These are phyloP conservation scores for Dendrolimus kikuchii DNA, from an alignment of 1,140 invertebrate species.

Conservation along the genomic window DNA sequence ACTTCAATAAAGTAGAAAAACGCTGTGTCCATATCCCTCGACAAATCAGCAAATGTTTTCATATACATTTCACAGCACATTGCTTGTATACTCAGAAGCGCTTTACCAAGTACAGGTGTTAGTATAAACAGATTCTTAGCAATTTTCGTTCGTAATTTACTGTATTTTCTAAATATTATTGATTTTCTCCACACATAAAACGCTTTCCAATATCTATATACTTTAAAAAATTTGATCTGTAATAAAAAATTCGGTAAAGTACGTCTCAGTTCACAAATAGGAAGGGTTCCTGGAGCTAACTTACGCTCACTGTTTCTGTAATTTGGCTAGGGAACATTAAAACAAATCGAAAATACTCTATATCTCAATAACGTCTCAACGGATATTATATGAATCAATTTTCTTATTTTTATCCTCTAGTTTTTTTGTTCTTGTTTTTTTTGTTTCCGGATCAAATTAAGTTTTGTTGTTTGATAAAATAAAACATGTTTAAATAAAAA, in stretches of 20 bases:
- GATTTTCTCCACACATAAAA: slow-evolving; percentile 87
- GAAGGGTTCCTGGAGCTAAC: too few relatives aligned
- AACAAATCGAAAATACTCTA: too few relatives aligned
- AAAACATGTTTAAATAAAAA: too few relatives aligned
- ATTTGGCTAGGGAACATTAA: too few relatives aligned
- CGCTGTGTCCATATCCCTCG: slow-evolving; percentile 72
- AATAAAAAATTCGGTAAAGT: slow-evolving; percentile 14
- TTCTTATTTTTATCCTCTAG: too few relatives aligned
- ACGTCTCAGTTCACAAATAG: too few relatives aligned
- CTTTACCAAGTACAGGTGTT: slow-evolving; percentile 79
- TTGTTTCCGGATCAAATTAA: too few relatives aligned
- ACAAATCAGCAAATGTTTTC: slow-evolving; percentile 74
- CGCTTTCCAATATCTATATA: slow-evolving; percentile 86
- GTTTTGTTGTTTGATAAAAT: too few relatives aligned
- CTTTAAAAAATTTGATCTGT: slow-evolving; percentile 81
- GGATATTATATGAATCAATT: too few relatives aligned
- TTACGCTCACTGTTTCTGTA: too few relatives aligned
- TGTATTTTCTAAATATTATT: slow-evolving; percentile 80
- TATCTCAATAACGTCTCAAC: too few relatives aligned
- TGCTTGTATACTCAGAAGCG: slow-evolving; percentile 78
- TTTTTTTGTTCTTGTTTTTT: too few relatives aligned
- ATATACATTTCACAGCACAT: slow-evolving; percentile 80
- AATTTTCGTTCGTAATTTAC: slow-evolving; percentile 73
- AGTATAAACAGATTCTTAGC: slow-evolving; percentile 81
- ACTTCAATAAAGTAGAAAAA: slow-evolving; percentile 79